Conservation (phyloP, 2,888 invertebrate genomes). For the Epsilonema sp. region DNA sequence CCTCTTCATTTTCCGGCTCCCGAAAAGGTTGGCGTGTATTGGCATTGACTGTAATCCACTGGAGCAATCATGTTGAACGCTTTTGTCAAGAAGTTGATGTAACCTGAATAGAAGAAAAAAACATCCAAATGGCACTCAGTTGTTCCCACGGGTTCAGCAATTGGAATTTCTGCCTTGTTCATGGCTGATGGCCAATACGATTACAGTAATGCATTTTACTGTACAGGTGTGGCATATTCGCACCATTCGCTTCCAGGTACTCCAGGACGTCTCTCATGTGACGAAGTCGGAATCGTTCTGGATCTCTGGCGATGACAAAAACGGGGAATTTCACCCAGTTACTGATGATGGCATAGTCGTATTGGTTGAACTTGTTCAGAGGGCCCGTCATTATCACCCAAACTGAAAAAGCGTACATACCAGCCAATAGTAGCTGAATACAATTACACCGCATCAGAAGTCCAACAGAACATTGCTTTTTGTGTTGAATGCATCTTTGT, state of each 20-base stretch:
- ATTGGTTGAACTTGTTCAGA: constrained; percentile 30
- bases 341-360: constrained; percentile 27
- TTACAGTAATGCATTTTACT: no score
- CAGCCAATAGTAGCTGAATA: neutral
- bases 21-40: constrained; percentile 29
- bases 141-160: no score
- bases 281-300: constrained; percentile 13
- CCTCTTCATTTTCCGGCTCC: constrained; percentile 24
- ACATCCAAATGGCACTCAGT: no score
- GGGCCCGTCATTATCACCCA: constrained; percentile 31
- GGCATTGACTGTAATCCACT: constrained; percentile 28
- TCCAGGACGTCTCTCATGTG: constrained; percentile 21
- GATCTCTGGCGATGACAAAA: constrained; percentile 28
- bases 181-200: no score
- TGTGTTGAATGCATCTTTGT: no score
- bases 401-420: constrained; percentile 18
- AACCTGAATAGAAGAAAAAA: constrained; percentile 22
- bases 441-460: no score
- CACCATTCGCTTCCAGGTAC: constrained; percentile 28
- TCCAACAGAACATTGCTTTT: no score
- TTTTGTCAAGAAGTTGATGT: constrained; percentile 30
- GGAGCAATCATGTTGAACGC: constrained; percentile 31
- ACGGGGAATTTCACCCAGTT: constrained; percentile 27
- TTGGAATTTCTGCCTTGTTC: no score
- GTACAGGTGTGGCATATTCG: no score